These are phyloP conservation scores for Tamandua tetradactyla DNA, from an alignment of 2,797 vertebrate genomes.

Conservation along the genomic window DNA sequence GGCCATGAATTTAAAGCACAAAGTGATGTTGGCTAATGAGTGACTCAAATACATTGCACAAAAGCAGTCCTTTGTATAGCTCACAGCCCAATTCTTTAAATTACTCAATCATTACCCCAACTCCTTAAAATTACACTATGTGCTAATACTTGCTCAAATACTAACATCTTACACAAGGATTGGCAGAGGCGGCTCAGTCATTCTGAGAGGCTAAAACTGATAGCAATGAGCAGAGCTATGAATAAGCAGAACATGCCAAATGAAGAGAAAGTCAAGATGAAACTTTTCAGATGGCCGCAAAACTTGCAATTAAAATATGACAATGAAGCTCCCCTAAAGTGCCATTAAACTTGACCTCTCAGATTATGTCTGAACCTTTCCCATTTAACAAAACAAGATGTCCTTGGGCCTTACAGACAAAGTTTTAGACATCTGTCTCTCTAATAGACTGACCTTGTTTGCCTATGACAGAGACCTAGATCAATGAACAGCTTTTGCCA, in stretches of 20 bases:
- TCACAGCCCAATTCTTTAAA: neutral
- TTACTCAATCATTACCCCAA: neutral
- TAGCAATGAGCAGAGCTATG: neutral
- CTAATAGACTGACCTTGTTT: neutral
- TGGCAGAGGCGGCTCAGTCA: slow-evolving; percentile 2
- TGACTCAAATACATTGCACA: neutral
- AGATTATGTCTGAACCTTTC: neutral
- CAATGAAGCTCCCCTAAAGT: neutral
- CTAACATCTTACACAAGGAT: neutral
- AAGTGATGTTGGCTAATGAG: neutral
- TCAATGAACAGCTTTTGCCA: neutral
- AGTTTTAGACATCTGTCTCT: neutral
- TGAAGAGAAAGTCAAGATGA: neutral
- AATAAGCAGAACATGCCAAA: neutral
- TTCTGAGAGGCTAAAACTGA: neutral
- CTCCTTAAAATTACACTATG: neutral
- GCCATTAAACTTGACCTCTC: neutral
- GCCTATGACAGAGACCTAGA: neutral
- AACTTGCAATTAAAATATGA: neutral
- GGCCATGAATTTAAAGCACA: neutral
- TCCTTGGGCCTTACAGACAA: neutral
- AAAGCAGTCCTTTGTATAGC: neutral
- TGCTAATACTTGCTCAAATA: neutral
- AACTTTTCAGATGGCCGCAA: neutral
- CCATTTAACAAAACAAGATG: neutral